Base-by-base conservation (phyloP, 1,140 invertebrate genomes). In the Calycopis cecrops region DNA sequence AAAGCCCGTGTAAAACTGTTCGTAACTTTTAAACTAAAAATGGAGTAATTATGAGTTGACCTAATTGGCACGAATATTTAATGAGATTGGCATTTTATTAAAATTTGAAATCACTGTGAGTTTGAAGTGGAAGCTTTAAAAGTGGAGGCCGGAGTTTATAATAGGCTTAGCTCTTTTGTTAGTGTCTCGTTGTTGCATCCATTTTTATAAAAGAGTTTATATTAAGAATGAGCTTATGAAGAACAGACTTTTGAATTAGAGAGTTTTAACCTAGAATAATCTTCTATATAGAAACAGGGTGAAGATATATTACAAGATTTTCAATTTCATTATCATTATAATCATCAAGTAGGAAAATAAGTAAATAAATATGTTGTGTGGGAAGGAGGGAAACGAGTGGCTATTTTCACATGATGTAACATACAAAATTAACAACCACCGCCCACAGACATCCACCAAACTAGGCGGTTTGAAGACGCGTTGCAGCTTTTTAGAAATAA, bases 41-140 rank as follows among this genome's bases (percentile, higher is more conserved):
- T 51, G 55, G 47, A 57, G 37, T 53, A 52, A 57, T 57, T 57
- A 56, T 56, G 48, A 47, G 40, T 51, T 57, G 49, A 48, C 54
- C 44, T 57, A 52, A 57, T 57, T 44, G 55, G 50, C 38, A 47
- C 42, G 55, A 56, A 49, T 42, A 42, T 42, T 57, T 35, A 57
- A 57, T 40, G 48, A 51, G 48, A 48, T 53, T 57, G 48, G 33
- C 37, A 42, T 57, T 50, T 49, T 28, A 28, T 52, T 14, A 52
- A 10, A 28, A 28, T 28, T 52, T 57, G 38, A 57, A 51, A 51
- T 21, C 48, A 57, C 17, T 55, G 12, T 16, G 21, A 38, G 48
- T 57, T 51, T 16, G 33, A 53, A 40, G 40, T 53, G 12, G 38
- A 40, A 34, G 14, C 21, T 12, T 21, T 10, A 34, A 49, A 28